Percentiles rank a stretch among this genome's conserved stretches.
Evolutionary conservation across 2,888 invertebrate genomes (phyloP).

Genomic region (Cotesia congregata): DNA sequence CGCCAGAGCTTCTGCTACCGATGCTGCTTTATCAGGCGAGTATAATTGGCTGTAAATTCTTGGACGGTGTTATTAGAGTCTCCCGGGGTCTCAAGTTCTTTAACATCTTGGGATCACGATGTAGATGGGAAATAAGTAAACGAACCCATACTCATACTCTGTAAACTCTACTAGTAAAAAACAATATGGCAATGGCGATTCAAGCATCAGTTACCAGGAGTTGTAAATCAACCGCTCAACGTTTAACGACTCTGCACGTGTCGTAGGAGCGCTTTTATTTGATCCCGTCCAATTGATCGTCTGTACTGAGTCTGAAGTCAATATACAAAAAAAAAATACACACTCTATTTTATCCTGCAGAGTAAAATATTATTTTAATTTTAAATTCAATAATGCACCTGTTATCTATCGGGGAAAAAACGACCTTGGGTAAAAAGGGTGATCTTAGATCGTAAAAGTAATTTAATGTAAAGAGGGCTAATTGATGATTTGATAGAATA

Average conservation of each 20-base stretch:
- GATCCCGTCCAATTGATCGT: too few relatives aligned
- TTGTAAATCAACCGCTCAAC: slow-evolving; percentile 41
- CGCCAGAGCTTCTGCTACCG: background rate
- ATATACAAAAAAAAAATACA: too few relatives aligned
- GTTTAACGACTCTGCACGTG: slow-evolving; percentile 39
- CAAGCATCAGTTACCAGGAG: slow-evolving; percentile 36
- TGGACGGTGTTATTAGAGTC: slow-evolving; percentile 23
- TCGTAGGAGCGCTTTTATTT: background rate
- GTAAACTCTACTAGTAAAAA: slow-evolving; percentile 2
- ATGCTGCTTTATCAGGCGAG: slow-evolving; percentile 30
- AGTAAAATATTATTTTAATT: too few relatives aligned
- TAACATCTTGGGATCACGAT: slow-evolving; percentile 9
- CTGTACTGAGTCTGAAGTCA: too few relatives aligned
- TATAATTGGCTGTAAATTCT: slow-evolving; percentile 47
- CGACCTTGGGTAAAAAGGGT: too few relatives aligned
- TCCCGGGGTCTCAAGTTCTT: slow-evolving; percentile 6
- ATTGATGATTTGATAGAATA: too few relatives aligned
- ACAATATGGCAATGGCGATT: slow-evolving; percentile 26
- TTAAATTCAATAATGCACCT: too few relatives aligned
- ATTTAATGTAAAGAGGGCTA: too few relatives aligned
- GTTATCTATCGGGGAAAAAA: too few relatives aligned
- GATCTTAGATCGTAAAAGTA: too few relatives aligned
- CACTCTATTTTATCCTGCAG: too few relatives aligned
- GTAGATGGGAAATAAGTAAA: slow-evolving; percentile 23
- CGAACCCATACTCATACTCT: background rate